Conservation (phyloP, 2,888 invertebrate species). For the Zeuzera pyrina region DNA sequence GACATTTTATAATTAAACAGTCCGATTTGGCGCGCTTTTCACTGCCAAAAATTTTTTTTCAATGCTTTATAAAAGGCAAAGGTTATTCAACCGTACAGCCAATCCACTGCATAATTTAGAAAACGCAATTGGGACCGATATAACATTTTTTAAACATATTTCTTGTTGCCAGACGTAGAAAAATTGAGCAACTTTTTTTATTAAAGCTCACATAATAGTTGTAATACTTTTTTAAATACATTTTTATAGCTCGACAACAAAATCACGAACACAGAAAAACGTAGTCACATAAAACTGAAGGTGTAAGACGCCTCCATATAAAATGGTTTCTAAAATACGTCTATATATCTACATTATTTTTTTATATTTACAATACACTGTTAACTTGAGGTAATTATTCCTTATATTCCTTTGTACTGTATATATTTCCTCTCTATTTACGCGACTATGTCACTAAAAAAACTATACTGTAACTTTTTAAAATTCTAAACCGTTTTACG, state of each 20-base stretch:
- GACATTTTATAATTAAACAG: no score
- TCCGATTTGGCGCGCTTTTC: no score
- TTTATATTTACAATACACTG: slow-evolving; percentile 64
- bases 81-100: no score
- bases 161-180: slow-evolving; percentile 19
- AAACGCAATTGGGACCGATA: no score
- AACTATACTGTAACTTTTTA: slow-evolving; percentile 7
- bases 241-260: not conserved
- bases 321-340: slow-evolving; percentile 37
- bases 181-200: slow-evolving; percentile 5
- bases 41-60: no score
- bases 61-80: no score
- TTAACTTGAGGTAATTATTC: slow-evolving; percentile 55
- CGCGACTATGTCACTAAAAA: not conserved
- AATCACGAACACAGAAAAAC: no score
- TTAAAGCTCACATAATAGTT: no score
- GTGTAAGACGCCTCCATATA: slow-evolving; percentile 47
- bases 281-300: slow-evolving; percentile 22
- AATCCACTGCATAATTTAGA: no score
- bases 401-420: slow-evolving; percentile 33
- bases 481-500: slow-evolving; percentile 12
- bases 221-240: no score
- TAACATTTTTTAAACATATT: no score
- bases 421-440: slow-evolving; percentile 17
- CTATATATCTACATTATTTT: no score